phyloP scores from a whole-genome alignment of 2,888 invertebrate species.

The Hipparchia semele region DNA sequence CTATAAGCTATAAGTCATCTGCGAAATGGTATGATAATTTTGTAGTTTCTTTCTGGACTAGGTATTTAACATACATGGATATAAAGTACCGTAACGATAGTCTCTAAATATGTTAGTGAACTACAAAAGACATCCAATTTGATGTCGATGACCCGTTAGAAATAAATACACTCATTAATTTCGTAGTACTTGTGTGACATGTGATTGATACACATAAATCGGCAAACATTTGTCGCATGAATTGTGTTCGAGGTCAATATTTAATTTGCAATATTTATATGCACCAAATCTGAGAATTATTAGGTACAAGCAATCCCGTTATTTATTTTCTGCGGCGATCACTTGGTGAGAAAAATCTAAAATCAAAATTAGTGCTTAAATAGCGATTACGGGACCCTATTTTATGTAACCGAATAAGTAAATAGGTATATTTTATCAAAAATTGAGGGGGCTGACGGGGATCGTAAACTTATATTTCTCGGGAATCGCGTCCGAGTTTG shows the following conservation, averaged over 20 bases:
- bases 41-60: not conserved
- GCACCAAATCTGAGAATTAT: conserved; percentile 24
- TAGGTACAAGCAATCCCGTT: no score
- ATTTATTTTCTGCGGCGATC: no score
- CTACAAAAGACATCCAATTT: conserved; percentile 34
- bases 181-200: conserved; percentile 35
- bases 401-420: no score
- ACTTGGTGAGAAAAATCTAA: no score
- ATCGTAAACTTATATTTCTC: no score
- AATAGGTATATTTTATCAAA: no score
- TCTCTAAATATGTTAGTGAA: conserved; percentile 30
- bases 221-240: conserved; percentile 25
- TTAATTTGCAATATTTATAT: conserved; percentile 37
- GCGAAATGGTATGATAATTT: not conserved
- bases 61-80: conserved; percentile 10
- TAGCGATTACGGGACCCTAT: no score
- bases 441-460: no score
- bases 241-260: conserved; percentile 21
- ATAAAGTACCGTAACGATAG: conserved; percentile 36
- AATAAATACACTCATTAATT: conserved; percentile 46
- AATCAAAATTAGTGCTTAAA: no score
- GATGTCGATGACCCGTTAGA: conserved; percentile 53
- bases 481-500: no score
- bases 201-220: conserved; percentile 45
- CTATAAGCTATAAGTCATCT: not conserved